phyloP scores from a whole-genome alignment of 2,113 vertebrate genomes.

The Cnemophilus loriae region DNA sequence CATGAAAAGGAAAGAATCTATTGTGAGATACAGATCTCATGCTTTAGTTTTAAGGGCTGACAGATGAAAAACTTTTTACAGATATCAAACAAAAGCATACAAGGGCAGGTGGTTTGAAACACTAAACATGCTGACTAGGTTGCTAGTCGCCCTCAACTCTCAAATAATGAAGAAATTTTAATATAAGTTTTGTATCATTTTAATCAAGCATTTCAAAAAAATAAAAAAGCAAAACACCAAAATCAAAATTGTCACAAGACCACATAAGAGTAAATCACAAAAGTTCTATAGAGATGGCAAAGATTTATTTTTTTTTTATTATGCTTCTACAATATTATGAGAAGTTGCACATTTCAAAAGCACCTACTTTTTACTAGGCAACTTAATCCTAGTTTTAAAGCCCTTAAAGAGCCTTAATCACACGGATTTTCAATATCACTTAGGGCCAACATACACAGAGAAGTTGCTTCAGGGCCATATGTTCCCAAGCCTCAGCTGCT shows the following conservation, averaged over 20 bases:
- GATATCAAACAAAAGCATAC: not conserved
- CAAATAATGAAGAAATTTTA: not conserved
- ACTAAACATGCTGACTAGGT: not conserved
- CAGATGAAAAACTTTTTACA: not conserved
- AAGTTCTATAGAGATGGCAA: not conserved
- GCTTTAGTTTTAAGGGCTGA: not conserved
- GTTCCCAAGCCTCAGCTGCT: conserved; percentile 4
- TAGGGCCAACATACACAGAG: not conserved
- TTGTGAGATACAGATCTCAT: not conserved
- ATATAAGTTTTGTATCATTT: not conserved
- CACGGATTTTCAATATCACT: not conserved
- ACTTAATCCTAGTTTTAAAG: not conserved
- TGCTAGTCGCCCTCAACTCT: not conserved
- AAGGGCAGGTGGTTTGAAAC: not conserved
- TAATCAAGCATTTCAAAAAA: not conserved
- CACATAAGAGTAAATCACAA: not conserved
- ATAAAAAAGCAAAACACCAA: too few relatives aligned
- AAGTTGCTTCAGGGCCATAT: not conserved
- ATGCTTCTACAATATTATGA: not conserved
- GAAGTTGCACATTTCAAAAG: not conserved
- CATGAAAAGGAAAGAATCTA: not conserved
- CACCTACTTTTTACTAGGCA: not conserved
- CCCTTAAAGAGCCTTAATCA: not conserved
- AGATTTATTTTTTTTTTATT: not conserved
- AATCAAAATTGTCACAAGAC: not conserved